Evolutionary conservation across 2,113 vertebrate species (phyloP).

Genomic region (Gasterosteus aculeatus): DNA sequence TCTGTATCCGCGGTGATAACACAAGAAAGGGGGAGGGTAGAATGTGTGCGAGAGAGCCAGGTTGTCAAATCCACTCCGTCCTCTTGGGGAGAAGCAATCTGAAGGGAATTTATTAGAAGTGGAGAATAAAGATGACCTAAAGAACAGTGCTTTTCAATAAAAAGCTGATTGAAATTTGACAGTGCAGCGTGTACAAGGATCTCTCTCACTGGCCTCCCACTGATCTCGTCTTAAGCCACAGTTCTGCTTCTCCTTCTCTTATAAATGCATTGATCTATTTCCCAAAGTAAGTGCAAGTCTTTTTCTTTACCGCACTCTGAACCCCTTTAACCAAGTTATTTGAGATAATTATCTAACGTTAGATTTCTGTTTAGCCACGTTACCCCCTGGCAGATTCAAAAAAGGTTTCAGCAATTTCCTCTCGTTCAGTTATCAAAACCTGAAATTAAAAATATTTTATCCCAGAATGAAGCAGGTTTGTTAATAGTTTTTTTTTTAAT

Average conservation of each 20-base stretch:
- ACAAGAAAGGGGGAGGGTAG: conserved; percentile 6
- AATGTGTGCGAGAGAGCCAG: background rate
- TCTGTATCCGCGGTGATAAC: conserved; percentile 31
- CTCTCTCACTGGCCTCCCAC: conserved; percentile 32
- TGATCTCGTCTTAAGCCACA: conserved; percentile 40
- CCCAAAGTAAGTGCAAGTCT: background rate
- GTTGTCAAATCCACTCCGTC: conserved; percentile 38
- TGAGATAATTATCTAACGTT: background rate
- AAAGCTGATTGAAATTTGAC: conserved; percentile 18
- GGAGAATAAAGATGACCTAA: background rate
- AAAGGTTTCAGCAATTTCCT: background rate
- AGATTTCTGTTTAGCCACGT: background rate
- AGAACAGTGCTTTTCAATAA: background rate
- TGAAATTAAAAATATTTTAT: background rate
- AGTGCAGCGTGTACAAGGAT: conserved; percentile 21
- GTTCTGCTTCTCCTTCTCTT: conserved; percentile 10
- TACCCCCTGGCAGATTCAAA: background rate
- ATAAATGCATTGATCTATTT: background rate
- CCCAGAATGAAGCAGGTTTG: background rate
- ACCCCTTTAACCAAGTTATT: background rate
- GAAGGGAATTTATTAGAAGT: conserved; percentile 8
- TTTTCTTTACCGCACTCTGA: background rate
- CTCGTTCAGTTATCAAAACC: background rate
- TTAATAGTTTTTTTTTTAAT: background rate
- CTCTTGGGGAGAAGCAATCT: conserved; percentile 9